Evolutionary conservation across 2,888 invertebrate species (phyloP).

Genomic region (Hemithea aestivaria): DNA sequence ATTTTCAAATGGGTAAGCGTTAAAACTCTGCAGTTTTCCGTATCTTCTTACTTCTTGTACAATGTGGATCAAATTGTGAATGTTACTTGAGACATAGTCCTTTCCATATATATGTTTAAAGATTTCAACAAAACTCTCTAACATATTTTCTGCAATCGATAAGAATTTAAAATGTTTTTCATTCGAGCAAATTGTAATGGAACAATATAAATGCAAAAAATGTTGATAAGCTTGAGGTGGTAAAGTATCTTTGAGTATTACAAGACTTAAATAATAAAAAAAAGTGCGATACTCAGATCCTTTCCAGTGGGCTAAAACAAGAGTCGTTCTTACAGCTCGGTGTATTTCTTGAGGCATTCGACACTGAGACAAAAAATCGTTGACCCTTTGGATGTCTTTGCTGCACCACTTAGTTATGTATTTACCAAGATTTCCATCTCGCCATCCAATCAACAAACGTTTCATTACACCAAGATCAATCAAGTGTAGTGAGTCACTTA

Average conservation of each 20-base stretch:
- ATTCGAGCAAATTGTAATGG: slow-evolving; percentile 3
- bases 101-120: slow-evolving; percentile 2
- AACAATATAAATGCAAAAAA: slow-evolving; percentile 1
- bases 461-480: slow-evolving; percentile 31
- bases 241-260: not conserved
- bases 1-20: slow-evolving; percentile 12
- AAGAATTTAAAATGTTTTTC: not conserved
- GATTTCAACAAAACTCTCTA: slow-evolving; percentile 1
- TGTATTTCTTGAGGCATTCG: slow-evolving; percentile 3
- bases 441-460: slow-evolving; percentile 3
- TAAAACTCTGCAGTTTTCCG: slow-evolving; percentile 5
- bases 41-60: slow-evolving; percentile 2
- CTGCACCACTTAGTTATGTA: slow-evolving; percentile 2
- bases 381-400: not conserved
- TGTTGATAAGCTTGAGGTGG: not conserved
- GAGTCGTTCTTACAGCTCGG: not conserved
- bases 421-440: slow-evolving; percentile 2
- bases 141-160: not conserved
- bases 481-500: slow-evolving; percentile 27
- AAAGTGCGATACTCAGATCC: slow-evolving; percentile 3
- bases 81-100: slow-evolving; percentile 6
- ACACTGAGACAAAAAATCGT: not conserved
- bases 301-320: slow-evolving; percentile 1
- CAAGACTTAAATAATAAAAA: slow-evolving; percentile 1
- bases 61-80: slow-evolving; percentile 3